Conservation (phyloP, 2,888 invertebrate species). For the Pheosia gnoma region DNA sequence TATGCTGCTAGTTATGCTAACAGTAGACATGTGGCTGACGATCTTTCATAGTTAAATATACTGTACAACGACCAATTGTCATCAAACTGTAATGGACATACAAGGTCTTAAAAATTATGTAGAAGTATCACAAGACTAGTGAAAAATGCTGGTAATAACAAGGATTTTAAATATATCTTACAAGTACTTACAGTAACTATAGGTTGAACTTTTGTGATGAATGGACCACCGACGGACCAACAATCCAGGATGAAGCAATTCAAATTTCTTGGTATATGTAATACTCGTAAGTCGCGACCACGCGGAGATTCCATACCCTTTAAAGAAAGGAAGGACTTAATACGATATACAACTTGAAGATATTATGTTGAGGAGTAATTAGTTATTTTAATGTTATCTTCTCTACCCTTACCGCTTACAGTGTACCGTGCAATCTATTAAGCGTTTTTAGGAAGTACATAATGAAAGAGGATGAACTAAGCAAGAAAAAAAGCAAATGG, state of each 20-base stretch:
- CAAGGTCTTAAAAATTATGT: not conserved
- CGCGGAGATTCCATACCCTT: conserved; percentile 28
- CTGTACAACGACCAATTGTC: not conserved
- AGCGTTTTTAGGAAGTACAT: too few relatives aligned
- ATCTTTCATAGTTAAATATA: conserved; percentile 3
- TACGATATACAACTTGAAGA: not conserved
- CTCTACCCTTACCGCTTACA: too few relatives aligned
- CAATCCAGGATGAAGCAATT: conserved; percentile 40
- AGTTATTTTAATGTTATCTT: too few relatives aligned
- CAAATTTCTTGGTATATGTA: conserved; percentile 23
- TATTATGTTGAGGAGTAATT: too few relatives aligned
- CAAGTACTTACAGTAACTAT: not conserved
- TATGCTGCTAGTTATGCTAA: conserved; percentile 2
- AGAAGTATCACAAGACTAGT: not conserved
- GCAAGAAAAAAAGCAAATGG: too few relatives aligned
- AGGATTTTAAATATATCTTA: not conserved
- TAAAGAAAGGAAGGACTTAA: conserved; percentile 19
- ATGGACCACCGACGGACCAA: too few relatives aligned
- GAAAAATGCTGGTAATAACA: not conserved
- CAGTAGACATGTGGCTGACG: not conserved
- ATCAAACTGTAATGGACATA: not conserved
- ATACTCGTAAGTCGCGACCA: conserved; percentile 6
- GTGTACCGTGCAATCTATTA: too few relatives aligned
- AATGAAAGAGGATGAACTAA: too few relatives aligned
- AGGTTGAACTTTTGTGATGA: not conserved